phyloP scores from a whole-genome alignment of 2,888 invertebrate genomes.

The Luperina testacea region DNA sequence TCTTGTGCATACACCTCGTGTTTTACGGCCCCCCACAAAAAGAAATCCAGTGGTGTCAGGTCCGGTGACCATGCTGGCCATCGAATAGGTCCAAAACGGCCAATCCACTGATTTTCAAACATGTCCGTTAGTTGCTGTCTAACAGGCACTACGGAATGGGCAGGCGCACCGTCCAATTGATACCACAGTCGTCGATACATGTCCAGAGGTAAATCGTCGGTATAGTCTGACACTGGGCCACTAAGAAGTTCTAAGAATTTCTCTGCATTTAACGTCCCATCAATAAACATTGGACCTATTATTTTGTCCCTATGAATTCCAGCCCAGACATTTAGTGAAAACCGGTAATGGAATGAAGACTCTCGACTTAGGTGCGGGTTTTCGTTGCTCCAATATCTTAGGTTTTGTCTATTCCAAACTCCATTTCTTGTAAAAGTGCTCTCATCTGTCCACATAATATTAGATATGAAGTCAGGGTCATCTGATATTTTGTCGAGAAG shows the following conservation, averaged over 20 bases:
- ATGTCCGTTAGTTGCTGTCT: constrained; percentile 4
- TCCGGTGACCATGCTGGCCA: constrained; percentile 9
- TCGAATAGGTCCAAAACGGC: constrained; percentile 8
- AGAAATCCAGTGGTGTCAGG: constrained; percentile 15
- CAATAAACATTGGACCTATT: not conserved
- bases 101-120: constrained; percentile 7
- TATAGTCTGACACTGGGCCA: constrained; percentile 3
- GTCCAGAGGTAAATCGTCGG: not conserved
- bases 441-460: constrained; percentile 3
- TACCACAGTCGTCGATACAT: not conserved
- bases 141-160: constrained; percentile 1
- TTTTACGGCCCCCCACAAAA: constrained; percentile 6
- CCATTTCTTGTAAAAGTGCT: constrained; percentile 1
- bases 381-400: not conserved
- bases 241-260: constrained; percentile 12
- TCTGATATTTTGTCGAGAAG: constrained; percentile 7
- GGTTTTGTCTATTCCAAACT: constrained; percentile 1
- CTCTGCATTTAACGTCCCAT: constrained; percentile 8
- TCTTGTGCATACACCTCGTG: constrained; percentile 6
- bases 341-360: constrained; percentile 12
- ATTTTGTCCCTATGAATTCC: not conserved
- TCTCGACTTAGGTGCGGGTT: not conserved
- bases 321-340: constrained; percentile 5
- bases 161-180: constrained; percentile 4
- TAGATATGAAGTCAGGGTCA: not conserved